Evolutionary conservation across 2,797 vertebrate genomes (phyloP), one percentile per base, ranked within the genome.

Genomic region (Esox masquinongy): DNA sequence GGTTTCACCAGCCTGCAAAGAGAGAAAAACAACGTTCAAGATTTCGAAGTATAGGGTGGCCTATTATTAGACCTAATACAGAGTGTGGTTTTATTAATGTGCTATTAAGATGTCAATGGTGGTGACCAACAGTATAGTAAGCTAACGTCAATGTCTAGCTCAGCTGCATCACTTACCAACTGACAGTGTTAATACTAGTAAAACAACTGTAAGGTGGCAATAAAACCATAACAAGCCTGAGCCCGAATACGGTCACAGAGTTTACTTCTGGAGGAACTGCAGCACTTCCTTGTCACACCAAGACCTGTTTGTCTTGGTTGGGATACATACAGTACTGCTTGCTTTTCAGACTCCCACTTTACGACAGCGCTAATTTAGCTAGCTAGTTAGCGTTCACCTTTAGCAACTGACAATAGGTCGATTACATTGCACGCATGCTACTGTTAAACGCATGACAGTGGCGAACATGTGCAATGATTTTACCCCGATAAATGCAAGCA

Each of bases 241-340:
- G 7, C 50, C 50, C 19, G 50, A 53, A 53, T 17, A 53, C 50
- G 2, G 50, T 53, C 50, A 53, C 29, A 31, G 29, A 31, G 29
- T 51, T 11, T 3, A 51, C 50, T 50, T 50, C 16, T 15, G n/a
- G 26, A 9, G 12, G 43, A 39, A 69, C 12, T 24, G 68, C 59
- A 77, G 16, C 34, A 31, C 29, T 77, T 77, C 70, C 64, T 53
- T 31, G 36, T 59, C 64, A 68, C n/a, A 24, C 59, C 59, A 63
- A 63, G 22, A 63, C 59, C 22, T 61, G 59, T 61, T 22, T 61
- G 22, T 61, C 22, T 61, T 61, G 50, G 50, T 53, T n/a, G 50
- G 50, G 50, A 53, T 53, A 53, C 19, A 31, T 53, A 53, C 50
- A 5, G 50, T 53, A 19, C 39, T 7, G 9, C 9, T 53, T 53